Evolutionary conservation across 2,113 vertebrate genomes (phyloP).

Genomic region (Grantiella picta): DNA sequence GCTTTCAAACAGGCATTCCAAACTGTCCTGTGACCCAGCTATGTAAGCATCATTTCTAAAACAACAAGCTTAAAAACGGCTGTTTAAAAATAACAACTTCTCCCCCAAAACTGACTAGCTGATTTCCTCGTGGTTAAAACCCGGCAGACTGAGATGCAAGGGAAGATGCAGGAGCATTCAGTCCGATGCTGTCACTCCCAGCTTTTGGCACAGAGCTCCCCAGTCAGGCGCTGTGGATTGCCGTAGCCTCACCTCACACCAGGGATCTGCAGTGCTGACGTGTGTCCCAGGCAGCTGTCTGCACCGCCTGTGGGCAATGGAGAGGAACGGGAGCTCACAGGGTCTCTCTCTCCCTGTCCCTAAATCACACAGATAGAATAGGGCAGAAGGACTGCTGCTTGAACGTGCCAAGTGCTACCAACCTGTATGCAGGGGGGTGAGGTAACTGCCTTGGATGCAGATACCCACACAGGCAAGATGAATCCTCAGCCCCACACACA

Average conservation of each 20-base stretch:
- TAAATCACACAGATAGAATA: not conserved
- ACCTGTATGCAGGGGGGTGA: accelerated
- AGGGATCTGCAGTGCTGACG: not conserved
- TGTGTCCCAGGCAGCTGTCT: not conserved
- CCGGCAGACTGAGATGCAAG: not conserved
- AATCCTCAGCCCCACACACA: not conserved
- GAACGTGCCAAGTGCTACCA: accelerated
- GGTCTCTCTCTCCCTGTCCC: not conserved
- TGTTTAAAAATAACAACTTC: not conserved
- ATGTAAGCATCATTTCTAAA: not conserved
- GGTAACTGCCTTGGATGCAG: not conserved
- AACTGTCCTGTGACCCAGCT: not conserved
- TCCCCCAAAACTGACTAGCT: not conserved
- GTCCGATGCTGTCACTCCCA: not conserved
- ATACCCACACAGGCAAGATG: not conserved
- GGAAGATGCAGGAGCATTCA: not conserved
- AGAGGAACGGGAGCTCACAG: not conserved
- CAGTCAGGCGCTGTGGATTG: not conserved
- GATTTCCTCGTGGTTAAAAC: not conserved
- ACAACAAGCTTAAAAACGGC: not conserved
- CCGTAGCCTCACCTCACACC: not conserved
- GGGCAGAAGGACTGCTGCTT: not conserved
- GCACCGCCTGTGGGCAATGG: not conserved
- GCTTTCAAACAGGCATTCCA: not conserved
- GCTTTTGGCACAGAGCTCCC: not conserved